phyloP scores from a whole-genome alignment of 1,140 invertebrate genomes.

The Bathynomus jamesi region DNA sequence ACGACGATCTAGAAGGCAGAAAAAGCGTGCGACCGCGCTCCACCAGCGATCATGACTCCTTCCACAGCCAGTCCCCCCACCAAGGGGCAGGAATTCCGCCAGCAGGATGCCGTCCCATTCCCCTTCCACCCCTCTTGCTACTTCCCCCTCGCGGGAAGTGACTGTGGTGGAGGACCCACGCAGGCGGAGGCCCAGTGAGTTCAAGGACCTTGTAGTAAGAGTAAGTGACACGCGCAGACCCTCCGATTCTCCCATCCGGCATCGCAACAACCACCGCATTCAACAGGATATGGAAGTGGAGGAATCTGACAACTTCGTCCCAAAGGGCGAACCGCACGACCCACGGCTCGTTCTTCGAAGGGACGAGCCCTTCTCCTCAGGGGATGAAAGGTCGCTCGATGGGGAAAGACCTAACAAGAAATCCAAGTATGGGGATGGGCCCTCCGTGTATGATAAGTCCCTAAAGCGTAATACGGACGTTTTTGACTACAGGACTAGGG shows the following conservation, averaged over 20 bases:
- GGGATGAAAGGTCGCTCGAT: conserved; percentile 25
- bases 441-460: conserved; percentile 22
- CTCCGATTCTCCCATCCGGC: conserved; percentile 22
- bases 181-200: conserved; percentile 27
- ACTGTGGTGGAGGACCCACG: conserved; percentile 34
- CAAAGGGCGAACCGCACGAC: conserved; percentile 29
- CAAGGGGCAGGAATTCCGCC: neutral
- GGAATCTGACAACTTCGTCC: conserved; percentile 19
- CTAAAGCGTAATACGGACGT: conserved; percentile 28
- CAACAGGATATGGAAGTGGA: conserved; percentile 19
- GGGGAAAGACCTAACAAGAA: conserved; percentile 26
- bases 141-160: conserved; percentile 31
- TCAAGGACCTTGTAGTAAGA: conserved; percentile 33
- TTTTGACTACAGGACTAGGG: conserved; percentile 13
- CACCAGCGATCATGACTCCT: conserved; percentile 41
- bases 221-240: conserved; percentile 32
- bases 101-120: conserved; percentile 17
- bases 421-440: conserved; percentile 18
- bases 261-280: conserved; percentile 12
- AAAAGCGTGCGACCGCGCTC: conserved; percentile 34
- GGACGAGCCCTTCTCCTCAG: conserved; percentile 27
- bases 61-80: conserved; percentile 40
- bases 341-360: conserved; percentile 22
- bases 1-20: conserved; percentile 30
- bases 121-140: conserved; percentile 28